phyloP scores from a whole-genome alignment of 2,888 invertebrate genomes.

The Zaprionus bogoriensis region DNA sequence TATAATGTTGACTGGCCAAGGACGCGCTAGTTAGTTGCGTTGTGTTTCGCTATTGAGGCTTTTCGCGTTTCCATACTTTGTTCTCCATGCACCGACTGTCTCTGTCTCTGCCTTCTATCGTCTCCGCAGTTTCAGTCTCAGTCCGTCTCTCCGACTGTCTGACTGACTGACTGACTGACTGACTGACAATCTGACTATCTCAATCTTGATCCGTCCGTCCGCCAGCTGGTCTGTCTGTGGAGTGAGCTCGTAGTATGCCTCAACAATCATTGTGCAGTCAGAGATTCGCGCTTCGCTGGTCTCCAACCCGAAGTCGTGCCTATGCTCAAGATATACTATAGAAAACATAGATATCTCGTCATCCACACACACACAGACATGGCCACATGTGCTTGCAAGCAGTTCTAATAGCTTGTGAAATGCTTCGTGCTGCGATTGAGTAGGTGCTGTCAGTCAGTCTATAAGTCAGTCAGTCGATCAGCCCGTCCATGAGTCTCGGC shows the following conservation, averaged over 20 bases:
- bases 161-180: constrained; percentile 29
- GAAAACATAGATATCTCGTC: neutral
- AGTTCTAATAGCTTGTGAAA: constrained; percentile 42
- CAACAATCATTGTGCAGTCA: constrained; percentile 69
- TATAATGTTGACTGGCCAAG: constrained; percentile 68
- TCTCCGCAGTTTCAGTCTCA: constrained; percentile 26
- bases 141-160: constrained; percentile 37
- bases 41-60: constrained; percentile 58
- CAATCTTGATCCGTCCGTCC: constrained; percentile 20
- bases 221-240: neutral
- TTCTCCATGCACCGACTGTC: constrained; percentile 40
- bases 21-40: constrained; percentile 62
- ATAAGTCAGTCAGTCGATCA: constrained; percentile 16
- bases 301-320: constrained; percentile 33
- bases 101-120: constrained; percentile 10
- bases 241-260: constrained; percentile 35
- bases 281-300: constrained; percentile 57
- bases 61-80: constrained; percentile 55
- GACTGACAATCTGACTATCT: constrained; percentile 35
- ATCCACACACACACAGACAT: neutral
- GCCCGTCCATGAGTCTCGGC: constrained; percentile 21
- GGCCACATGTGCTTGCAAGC: constrained; percentile 3
- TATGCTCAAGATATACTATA: constrained; percentile 17
- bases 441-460: constrained; percentile 41
- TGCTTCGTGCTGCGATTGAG: constrained; percentile 49